phyloP scores from a whole-genome alignment of 2,113 vertebrate species.

The Pseudorhombus dupliciocellatus region DNA sequence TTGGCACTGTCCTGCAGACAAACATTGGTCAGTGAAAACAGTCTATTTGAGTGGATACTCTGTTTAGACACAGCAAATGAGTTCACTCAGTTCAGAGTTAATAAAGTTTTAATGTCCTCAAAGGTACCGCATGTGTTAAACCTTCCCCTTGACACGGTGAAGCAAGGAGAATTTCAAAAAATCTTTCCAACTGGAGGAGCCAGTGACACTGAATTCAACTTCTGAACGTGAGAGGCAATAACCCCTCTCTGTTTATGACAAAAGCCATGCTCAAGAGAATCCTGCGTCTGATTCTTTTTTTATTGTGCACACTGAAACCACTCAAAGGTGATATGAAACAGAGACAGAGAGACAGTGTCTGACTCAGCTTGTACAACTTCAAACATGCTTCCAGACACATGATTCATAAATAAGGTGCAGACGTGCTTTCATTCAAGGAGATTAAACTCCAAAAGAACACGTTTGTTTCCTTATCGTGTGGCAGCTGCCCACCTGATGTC shows the following conservation, averaged over 20 bases:
- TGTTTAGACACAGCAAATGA: slow-evolving; percentile 75
- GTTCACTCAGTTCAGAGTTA: slow-evolving; percentile 69
- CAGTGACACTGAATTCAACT: neutral
- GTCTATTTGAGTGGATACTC: slow-evolving; percentile 74
- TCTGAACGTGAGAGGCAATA: neutral
- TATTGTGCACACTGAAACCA: slow-evolving; percentile 28
- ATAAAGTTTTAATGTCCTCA: slow-evolving; percentile 38
- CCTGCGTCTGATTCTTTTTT: neutral
- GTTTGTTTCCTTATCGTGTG: slow-evolving; percentile 56
- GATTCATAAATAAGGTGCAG: slow-evolving; percentile 66
- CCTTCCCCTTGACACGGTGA: neutral
- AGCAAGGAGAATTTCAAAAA: neutral
- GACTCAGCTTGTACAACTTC: slow-evolving; percentile 12
- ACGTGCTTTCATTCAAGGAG: slow-evolving; percentile 70
- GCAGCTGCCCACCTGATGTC: slow-evolving; percentile 49
- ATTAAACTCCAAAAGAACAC: slow-evolving; percentile 57
- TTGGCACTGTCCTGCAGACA: slow-evolving; percentile 72
- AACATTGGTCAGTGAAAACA: slow-evolving; percentile 77
- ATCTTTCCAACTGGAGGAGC: neutral
- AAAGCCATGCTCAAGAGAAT: neutral
- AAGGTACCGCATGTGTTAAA: slow-evolving; percentile 1
- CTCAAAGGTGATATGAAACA: slow-evolving; percentile 29
- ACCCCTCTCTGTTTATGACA: neutral
- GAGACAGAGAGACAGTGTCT: slow-evolving; percentile 17
- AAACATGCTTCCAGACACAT: slow-evolving; percentile 48